Evolutionary conservation across 2,888 invertebrate genomes (phyloP), one percentile per base, ranked within the genome.

Genomic region (Rhogogaster chlorosoma): DNA sequence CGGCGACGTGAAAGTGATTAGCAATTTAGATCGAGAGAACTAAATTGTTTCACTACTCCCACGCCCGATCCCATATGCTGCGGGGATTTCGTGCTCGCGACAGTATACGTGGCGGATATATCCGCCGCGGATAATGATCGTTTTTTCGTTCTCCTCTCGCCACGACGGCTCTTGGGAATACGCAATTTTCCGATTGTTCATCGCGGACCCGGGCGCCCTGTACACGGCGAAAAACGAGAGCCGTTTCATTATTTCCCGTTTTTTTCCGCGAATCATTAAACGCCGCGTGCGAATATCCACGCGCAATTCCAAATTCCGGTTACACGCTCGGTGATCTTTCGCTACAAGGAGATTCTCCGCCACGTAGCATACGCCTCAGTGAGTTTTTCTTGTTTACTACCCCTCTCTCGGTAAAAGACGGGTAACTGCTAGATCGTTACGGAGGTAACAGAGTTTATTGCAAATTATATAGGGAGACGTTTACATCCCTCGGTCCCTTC

Each of bases 371-470:
- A 73, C 71, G 42, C 71, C 42, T 42, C 10, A 73, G 42, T 42
- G 42, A 42, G 6, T 73, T 42, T 42, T 42, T 22, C 71, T 73
- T 73, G 71, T 73, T 73, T 73, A 73, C 42, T 73, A 29, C 29
- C 77, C 29, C 75, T 53, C 18, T 67, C 10, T 2, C 18, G 7
- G 61, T 61, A 15, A 57, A 80, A 61, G 4, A 22, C 10, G 36
- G 36, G 80, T 61, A 80, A 61, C 80, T 29, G 80, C 80, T 26
- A 6, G 57, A 61, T 49, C 80, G 80, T 80, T 78, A 61, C 80
- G 49, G 29, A 80, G 80, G 80, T 80, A 80, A 80, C 57, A 38
- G 38, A 80, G 29, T 61, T 61, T 80, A 57, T 80, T 80, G 38
- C 22, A 61, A 57, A 80, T 80, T 45, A 77, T 77, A 77, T 49